Conservation (phyloP, 2,113 vertebrate species). For the Leptodactylus fuscus region DNA sequence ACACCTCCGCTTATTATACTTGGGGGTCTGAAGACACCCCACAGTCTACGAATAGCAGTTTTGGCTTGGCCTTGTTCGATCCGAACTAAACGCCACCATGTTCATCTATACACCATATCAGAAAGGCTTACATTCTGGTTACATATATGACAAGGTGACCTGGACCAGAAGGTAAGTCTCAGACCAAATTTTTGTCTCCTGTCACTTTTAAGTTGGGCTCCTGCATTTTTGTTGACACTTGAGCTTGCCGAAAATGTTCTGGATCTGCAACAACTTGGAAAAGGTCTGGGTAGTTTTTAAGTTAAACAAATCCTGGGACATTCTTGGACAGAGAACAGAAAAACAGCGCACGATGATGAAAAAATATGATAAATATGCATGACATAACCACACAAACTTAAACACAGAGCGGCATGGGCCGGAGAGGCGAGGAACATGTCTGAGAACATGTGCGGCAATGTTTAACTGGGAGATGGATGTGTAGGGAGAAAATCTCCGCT, state of each 20-base stretch:
- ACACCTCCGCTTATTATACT: too few species aligned
- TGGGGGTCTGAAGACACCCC: too few species aligned
- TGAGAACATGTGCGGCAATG: slow-evolving; percentile 15
- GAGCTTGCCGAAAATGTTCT: slow-evolving; percentile 6
- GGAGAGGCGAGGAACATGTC: not conserved
- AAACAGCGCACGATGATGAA: slow-evolving; percentile 25
- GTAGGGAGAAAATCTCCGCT: not conserved
- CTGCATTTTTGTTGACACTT: not conserved
- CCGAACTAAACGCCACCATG: too few species aligned
- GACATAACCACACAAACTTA: slow-evolving; percentile 17
- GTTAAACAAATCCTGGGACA: slow-evolving; percentile 31
- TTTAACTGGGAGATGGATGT: not conserved
- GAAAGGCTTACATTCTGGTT: too few species aligned
- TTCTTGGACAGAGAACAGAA: slow-evolving; percentile 37
- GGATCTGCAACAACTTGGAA: slow-evolving; percentile 17
- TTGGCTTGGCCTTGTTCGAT: too few species aligned
- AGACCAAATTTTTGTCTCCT: not conserved
- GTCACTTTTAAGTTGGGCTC: not conserved
- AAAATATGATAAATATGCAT: slow-evolving; percentile 21
- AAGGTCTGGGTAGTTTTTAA: slow-evolving; percentile 11
- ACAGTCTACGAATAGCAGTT: too few species aligned
- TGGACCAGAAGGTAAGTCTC: not conserved
- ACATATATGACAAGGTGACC: not conserved
- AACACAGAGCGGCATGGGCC: not conserved
- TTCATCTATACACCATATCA: too few species aligned